phyloP scores from a whole-genome alignment of 2,888 invertebrate species.

The Drosophila fulvimacula region DNA sequence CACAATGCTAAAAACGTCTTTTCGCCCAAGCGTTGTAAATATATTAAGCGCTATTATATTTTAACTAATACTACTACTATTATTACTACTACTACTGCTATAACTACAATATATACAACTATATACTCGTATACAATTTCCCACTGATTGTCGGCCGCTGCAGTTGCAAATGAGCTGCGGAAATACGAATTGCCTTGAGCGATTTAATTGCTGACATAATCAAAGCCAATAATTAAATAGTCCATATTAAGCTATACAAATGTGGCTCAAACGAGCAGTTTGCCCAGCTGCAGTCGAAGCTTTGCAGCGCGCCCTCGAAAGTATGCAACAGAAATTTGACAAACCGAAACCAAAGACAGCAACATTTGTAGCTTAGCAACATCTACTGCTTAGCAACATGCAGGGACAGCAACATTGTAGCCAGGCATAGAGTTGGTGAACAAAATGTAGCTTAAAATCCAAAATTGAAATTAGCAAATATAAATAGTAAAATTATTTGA shows the following conservation, averaged over 20 bases:
- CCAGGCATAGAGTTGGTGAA: slow-evolving; percentile 6
- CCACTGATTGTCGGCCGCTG: slow-evolving; percentile 42
- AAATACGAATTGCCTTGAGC: slow-evolving; percentile 35
- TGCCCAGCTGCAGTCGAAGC: slow-evolving; percentile 6
- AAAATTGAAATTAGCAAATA: background rate
- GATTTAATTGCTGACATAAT: slow-evolving; percentile 33
- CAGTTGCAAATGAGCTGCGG: slow-evolving; percentile 31
- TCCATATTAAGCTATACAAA: slow-evolving; percentile 10
- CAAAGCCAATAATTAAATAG: slow-evolving; percentile 35
- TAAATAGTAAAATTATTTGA: background rate
- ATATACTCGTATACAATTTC: slow-evolving; percentile 21
- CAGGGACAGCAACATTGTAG: slow-evolving; percentile 28
- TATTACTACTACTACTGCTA: background rate
- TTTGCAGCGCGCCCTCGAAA: slow-evolving; percentile 19
- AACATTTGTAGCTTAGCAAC: slow-evolving; percentile 31
- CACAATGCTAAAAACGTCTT: slow-evolving; percentile 54
- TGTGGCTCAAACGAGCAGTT: background rate
- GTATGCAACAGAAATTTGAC: slow-evolving; percentile 34
- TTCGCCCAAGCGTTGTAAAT: slow-evolving; percentile 66
- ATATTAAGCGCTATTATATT: slow-evolving; percentile 60
- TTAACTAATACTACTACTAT: slow-evolving; percentile 15
- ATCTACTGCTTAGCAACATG: slow-evolving; percentile 28
- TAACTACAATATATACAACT: slow-evolving; percentile 8
- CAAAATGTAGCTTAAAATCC: slow-evolving; percentile 1
- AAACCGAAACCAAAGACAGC: slow-evolving; percentile 6